phyloP scores from a whole-genome alignment of 23 tunicate species.

The Diplosoma virens region DNA sequence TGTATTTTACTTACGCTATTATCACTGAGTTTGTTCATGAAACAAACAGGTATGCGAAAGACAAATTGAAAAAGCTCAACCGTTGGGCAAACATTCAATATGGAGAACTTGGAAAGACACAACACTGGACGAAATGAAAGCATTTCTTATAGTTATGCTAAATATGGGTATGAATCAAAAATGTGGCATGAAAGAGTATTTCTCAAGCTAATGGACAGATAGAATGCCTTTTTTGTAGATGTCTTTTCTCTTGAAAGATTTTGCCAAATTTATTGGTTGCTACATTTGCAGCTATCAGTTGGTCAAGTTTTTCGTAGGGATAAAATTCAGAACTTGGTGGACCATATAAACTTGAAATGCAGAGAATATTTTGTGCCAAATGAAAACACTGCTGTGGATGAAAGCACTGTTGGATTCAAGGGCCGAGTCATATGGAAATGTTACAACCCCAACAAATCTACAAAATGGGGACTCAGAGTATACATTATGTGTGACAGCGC shows the following conservation, averaged over 20 bases:
- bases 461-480: conserved; percentile 25
- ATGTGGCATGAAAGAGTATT: conserved; percentile 27
- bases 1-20: conserved; percentile 22
- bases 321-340: conserved; percentile 23
- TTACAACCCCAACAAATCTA: conserved; percentile 27
- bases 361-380: conserved; percentile 29
- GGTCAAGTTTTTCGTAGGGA: conserved; percentile 24
- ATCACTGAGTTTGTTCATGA: conserved; percentile 14
- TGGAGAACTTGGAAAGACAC: conserved; percentile 31
- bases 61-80: no score
- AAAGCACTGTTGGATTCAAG: conserved; percentile 37
- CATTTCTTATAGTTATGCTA: conserved; percentile 20
- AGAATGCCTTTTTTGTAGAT: conserved; percentile 42
- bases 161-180: conserved; percentile 23
- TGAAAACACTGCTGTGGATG: conserved; percentile 19
- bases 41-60: no score
- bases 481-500: conserved; percentile 20
- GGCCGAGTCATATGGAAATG: conserved; percentile 29
- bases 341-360: conserved; percentile 22
- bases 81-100: conserved; percentile 4
- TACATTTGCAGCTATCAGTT: conserved; percentile 21
- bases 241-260: conserved; percentile 26
- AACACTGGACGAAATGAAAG: conserved; percentile 31
- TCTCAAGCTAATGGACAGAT: conserved; percentile 21
- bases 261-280: conserved; percentile 28